Conservation (phyloP, 2,888 invertebrate genomes). For the Sepiola atlantica region DNA sequence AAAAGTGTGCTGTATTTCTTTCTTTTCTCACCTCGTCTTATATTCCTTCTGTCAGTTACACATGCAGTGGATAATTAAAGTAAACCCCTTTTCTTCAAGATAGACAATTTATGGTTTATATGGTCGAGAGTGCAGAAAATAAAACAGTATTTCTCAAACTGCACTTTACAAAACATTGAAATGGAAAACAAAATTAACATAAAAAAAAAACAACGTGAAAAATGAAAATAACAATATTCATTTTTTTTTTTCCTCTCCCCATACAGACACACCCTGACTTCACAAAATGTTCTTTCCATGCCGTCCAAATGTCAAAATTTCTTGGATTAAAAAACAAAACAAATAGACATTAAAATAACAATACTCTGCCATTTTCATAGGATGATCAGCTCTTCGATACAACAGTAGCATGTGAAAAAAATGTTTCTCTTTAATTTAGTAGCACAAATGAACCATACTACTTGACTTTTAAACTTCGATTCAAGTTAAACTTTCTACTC, state of each 20-base stretch:
- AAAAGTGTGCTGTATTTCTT: neutral
- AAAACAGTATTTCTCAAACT: neutral
- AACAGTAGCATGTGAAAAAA: too few relatives aligned
- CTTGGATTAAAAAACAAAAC: too few relatives aligned
- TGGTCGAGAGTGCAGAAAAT: neutral
- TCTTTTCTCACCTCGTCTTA: neutral
- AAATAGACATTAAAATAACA: neutral
- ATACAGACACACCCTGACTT: neutral
- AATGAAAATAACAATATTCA: neutral
- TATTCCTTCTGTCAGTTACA: neutral
- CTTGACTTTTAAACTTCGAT: too few relatives aligned
- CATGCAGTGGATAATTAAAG: neutral
- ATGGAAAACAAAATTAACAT: neutral
- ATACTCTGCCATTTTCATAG: neutral
- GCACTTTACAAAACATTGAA: neutral
- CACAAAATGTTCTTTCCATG: neutral
- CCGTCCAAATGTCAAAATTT: neutral
- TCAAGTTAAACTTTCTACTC: too few relatives aligned
- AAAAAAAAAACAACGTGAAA: neutral
- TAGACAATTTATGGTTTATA: neutral
- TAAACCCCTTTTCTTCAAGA: slow-evolving; percentile 2
- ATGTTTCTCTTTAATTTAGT: too few relatives aligned
- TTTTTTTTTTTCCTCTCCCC: neutral
- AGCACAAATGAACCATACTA: too few relatives aligned
- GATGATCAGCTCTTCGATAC: neutral